These are phyloP conservation scores for Cavia porcellus DNA, from an alignment of 2,113 vertebrate species.

Conservation along the genomic window DNA sequence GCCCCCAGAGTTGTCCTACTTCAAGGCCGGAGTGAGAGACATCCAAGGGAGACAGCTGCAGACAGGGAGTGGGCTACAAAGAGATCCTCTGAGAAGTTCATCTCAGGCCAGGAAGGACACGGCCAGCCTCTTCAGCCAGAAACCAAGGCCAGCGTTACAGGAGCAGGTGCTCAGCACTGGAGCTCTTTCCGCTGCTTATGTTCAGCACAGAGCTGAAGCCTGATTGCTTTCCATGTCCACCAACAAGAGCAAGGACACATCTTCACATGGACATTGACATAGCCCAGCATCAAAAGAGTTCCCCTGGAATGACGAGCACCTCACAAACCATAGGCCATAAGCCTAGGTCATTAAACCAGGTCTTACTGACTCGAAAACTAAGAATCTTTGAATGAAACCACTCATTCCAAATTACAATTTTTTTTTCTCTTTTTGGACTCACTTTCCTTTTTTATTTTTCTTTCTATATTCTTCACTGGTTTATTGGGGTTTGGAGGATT, in stretches of 20 bases:
- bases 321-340: neutral
- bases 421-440: neutral
- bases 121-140: neutral
- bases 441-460: neutral
- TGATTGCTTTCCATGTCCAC: too few species aligned
- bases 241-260: neutral
- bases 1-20: too few species aligned
- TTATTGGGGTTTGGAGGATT: neutral
- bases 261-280: neutral
- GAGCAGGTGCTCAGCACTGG: neutral
- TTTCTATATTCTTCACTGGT: neutral
- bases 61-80: neutral
- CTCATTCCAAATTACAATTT: neutral
- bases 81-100: neutral
- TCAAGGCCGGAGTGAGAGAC: neutral
- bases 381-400: neutral
- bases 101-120: neutral
- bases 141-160: neutral
- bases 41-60: neutral
- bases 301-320: too few species aligned
- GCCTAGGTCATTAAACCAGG: neutral
- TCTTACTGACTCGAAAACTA: neutral
- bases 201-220: neutral
- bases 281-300: neutral
- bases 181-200: neutral